Conservation (phyloP, 2,113 vertebrate genomes). For the Alexandromys fortis region DNA sequence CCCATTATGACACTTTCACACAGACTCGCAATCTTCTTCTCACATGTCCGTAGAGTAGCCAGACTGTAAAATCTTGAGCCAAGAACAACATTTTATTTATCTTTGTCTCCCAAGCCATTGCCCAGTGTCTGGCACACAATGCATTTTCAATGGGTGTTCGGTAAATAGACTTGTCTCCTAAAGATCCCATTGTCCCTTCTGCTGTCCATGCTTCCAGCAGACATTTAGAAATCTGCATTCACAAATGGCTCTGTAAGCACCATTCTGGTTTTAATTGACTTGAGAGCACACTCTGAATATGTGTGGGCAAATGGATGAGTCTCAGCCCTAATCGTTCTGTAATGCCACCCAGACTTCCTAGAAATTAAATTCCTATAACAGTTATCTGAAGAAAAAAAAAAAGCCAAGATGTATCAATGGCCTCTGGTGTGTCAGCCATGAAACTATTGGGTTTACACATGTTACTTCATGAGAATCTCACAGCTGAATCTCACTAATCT, state of each 20-base stretch:
- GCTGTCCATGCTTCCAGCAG: conserved; percentile 45
- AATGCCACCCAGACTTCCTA: neutral
- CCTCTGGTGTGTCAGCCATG: neutral
- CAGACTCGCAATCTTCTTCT: conserved; percentile 57
- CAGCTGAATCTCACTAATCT: neutral
- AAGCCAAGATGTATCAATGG: neutral
- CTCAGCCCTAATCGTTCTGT: conserved; percentile 25
- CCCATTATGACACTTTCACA: neutral
- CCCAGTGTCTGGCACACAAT: conserved; percentile 39
- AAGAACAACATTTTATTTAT: conserved; percentile 68
- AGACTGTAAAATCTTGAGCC: conserved; percentile 65
- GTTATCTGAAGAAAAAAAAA: neutral
- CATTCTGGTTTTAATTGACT: conserved; percentile 53
- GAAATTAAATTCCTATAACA: conserved; percentile 32
- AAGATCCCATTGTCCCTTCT: conserved; percentile 54
- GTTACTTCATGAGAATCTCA: conserved; percentile 19
- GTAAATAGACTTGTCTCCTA: conserved; percentile 58
- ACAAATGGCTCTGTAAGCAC: conserved; percentile 12
- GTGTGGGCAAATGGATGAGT: neutral
- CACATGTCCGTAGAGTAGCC: conserved; percentile 37
- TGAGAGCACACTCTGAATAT: neutral
- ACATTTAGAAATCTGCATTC: conserved; percentile 49
- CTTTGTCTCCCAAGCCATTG: conserved; percentile 55
- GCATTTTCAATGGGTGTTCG: conserved; percentile 25
- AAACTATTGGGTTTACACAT: neutral